Conservation (phyloP, 2,797 vertebrate species). For the Alfaro cultratus region DNA sequence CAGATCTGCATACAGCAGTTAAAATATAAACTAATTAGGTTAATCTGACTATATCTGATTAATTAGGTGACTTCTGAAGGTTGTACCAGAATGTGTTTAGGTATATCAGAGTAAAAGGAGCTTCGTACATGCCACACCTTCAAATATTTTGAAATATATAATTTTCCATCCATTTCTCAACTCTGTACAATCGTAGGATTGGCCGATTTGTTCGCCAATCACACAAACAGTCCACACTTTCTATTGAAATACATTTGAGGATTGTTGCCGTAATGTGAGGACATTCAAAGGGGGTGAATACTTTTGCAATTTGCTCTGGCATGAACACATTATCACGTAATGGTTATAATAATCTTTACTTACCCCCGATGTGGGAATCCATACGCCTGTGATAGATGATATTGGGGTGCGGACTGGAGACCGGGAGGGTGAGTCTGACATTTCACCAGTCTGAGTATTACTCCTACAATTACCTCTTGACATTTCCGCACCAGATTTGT, state of each 20-base stretch:
- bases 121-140: background rate
- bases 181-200: background rate
- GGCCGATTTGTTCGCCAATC: background rate
- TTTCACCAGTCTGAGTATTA: slow-evolving; percentile 69
- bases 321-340: slow-evolving; percentile 24
- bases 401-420: slow-evolving; percentile 37
- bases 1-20: background rate
- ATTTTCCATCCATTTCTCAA: background rate
- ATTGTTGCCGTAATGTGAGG: background rate
- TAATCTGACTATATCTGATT: background rate
- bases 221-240: background rate
- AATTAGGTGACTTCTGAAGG: background rate
- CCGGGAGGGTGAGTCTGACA: slow-evolving; percentile 60
- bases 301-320: background rate
- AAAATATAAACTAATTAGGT: background rate
- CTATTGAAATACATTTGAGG: background rate
- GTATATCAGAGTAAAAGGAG: background rate
- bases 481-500: slow-evolving; percentile 67
- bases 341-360: slow-evolving; percentile 42
- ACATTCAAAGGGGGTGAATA: background rate
- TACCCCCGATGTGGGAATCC: slow-evolving; percentile 25
- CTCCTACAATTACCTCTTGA: slow-evolving; percentile 75
- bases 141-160: background rate
- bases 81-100: background rate
- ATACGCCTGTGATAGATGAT: slow-evolving; percentile 40